Evolutionary conservation across 2,113 vertebrate genomes (phyloP).

Genomic region (Daubentonia madagascariensis): DNA sequence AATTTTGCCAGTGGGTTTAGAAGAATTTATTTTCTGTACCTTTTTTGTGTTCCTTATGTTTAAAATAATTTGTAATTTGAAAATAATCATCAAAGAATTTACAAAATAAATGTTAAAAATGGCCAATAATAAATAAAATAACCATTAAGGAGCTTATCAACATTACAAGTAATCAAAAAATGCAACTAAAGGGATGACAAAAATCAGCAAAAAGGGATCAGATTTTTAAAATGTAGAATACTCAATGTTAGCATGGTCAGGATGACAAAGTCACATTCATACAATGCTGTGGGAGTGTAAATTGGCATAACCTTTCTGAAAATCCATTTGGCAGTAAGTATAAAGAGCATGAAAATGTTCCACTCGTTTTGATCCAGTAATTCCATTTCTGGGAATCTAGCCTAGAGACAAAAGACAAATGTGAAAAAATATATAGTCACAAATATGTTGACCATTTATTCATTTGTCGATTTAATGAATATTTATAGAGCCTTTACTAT

Average conservation of each 20-base stretch:
- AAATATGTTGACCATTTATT: background rate
- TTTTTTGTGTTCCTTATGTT: background rate
- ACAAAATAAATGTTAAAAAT: background rate
- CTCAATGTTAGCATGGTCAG: background rate
- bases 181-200: background rate
- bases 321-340: conserved; percentile 34
- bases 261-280: background rate
- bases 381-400: conserved; percentile 21
- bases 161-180: background rate
- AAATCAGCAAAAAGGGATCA: background rate
- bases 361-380: conserved; percentile 40
- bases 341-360: conserved; percentile 49
- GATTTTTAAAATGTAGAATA: background rate
- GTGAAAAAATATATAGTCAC: conserved; percentile 22
- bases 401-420: conserved; percentile 27
- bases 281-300: conserved; percentile 17
- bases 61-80: conserved; percentile 14
- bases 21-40: background rate
- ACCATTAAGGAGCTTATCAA: conserved; percentile 1
- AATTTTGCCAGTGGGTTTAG: background rate
- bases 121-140: background rate
- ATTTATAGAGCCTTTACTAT: background rate
- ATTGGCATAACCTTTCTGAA: conserved; percentile 57
- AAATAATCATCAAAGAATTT: conserved; percentile 1
- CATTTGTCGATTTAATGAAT: background rate